Evolutionary conservation across 1,140 invertebrate species (phyloP), one percentile per base, ranked within the genome.

Genomic region (Pogonognathellus flavescens): DNA sequence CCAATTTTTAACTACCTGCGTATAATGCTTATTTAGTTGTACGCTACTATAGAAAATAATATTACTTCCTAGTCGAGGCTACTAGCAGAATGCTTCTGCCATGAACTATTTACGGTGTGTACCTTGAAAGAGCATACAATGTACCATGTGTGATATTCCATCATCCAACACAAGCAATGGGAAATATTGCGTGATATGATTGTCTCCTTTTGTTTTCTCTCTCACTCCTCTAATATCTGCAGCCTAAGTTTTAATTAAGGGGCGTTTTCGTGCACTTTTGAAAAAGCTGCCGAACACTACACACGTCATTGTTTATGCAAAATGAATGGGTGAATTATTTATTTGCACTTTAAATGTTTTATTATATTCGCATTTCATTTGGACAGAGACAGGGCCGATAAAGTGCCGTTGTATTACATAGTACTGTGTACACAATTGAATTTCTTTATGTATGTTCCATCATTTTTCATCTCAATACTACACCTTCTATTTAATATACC

Each of bases 251-350:
- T 87, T 87, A 87, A 87, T 87, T 87, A 87, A 86, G 85, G 86
- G 86, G 84, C 85, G 86, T 87, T 57, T 86, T 83, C 84, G 59
- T 84, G 72, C 84, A 87, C 85, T 86, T 86, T 85, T 82, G 53
- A 81, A 25, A 81, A 81, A 55, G 6, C 52, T 55, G 55, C 50
- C 80, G 16, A 55, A 81, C 70, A 50, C 25, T 53, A 81, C 50
- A 20, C 53, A 53, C 53, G 55, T 20, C 55, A 7, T 10, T 80
- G 20, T 53, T 8, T 59, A 82, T 57, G 80, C 52, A 57, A 57
- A 82, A 59, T 20, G 18, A 82, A 82, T 82, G 11, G 16, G 10
- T 82, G 80, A 82, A 82, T 84, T 22, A 70, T 53, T 84, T 76
- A 60, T 41, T 59, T 62, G 9, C 18, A 9, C n/a, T 62, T 41